Evolutionary conservation across 1,140 invertebrate genomes (phyloP).

Genomic region (Solenopsis fugax): DNA sequence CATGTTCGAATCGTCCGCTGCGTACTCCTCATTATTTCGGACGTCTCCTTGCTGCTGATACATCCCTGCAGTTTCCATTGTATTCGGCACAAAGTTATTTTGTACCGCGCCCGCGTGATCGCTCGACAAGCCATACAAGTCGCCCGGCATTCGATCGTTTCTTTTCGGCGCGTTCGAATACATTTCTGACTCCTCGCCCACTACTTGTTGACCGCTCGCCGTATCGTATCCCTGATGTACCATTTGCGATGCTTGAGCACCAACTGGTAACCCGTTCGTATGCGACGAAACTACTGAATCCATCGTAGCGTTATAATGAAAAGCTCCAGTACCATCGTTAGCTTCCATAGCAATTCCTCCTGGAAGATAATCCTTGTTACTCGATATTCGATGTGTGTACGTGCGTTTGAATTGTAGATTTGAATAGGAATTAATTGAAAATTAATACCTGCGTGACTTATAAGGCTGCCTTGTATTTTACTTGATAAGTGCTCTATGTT

Average conservation of each 20-base stretch:
- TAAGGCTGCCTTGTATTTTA: constrained; percentile 85
- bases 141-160: constrained; percentile 6
- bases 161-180: not conserved
- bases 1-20: constrained; percentile 63
- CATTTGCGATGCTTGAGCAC: constrained; percentile 17
- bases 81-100: constrained; percentile 30
- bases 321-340: constrained; percentile 33
- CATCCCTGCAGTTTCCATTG: constrained; percentile 18
- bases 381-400: not conserved
- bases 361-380: not conserved
- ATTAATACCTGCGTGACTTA: constrained; percentile 79
- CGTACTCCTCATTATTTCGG: constrained; percentile 67
- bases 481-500: constrained; percentile 86
- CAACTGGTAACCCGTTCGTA: not conserved
- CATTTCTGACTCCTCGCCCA: constrained; percentile 11
- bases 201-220: not conserved
- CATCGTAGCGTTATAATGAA: constrained; percentile 54
- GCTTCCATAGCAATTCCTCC: constrained; percentile 37
- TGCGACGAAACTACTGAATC: constrained; percentile 60
- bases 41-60: constrained; percentile 58
- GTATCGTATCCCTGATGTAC: constrained; percentile 11
- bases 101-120: constrained; percentile 22
- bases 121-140: constrained; percentile 25
- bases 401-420: constrained; percentile 13
- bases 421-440: constrained; percentile 14